Evolutionary conservation across 2,113 vertebrate genomes (phyloP), one percentile per base, ranked within the genome.

Genomic region (Pseudorectes ferrugineus): DNA sequence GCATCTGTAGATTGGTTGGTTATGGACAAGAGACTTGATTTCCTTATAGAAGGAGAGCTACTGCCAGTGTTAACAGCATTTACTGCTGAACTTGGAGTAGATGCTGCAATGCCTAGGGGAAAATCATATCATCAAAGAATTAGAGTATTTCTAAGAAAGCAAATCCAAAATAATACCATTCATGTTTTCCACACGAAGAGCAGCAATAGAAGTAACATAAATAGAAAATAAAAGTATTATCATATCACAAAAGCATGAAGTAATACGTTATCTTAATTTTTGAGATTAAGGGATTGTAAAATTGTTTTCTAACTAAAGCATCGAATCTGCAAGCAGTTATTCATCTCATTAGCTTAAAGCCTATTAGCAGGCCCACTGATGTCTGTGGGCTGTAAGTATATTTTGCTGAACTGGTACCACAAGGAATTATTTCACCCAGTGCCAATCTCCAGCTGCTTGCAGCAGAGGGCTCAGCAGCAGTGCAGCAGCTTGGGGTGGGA

Each of bases 261-360:
- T 48, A 88, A 75, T 42, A 74, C 20, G 10, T 52, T 57, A 57
- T 46, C 66, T 65, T 51, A 36, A 82, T 61, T 88, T 85, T 89
- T 63, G 46, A 82, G 74, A 93, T 88, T 92, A 95, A 91, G 80
- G 77, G 58, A 86, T 42, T 77, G 25, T 31, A 83, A 83, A 88
- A 86, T 86, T 78, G 10, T 78, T 92, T 85, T 92, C 48, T 75
- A 49, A 65, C n/a, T 73, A 48, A 88, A 73, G 67, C 43, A 73
- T 23, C 5, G 2, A 71, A 93, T 83, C 71, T 92, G 51, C 38
- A 80, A 77, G 72, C n/a, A 83, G 23, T 67, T 85, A 43, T 26
- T 75, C 59, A 89, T 83, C 54, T 77, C 59, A 67, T 89, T 85
- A 88, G 51, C 78, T 71, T 62, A 57, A 94, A 96, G 84, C 77